Base-by-base conservation (phyloP, 2,888 invertebrate species). In the Ophioninae sp. region DNA sequence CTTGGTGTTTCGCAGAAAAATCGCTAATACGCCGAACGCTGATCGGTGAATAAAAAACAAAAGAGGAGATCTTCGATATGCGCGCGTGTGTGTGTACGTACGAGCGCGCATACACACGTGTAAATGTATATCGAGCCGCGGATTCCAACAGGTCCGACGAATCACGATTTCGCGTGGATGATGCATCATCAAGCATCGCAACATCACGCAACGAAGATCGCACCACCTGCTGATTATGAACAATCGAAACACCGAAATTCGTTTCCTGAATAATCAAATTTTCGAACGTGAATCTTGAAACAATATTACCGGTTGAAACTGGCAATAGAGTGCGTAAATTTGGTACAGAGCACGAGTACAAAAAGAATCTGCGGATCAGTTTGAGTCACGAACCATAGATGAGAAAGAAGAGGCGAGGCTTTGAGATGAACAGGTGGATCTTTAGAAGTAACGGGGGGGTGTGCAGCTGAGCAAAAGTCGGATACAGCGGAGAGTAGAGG, bases 111-210 rank as follows among this genome's bases (percentile, higher is more conserved):
- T 71, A 39, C 58, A n/a, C n/a, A 59, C 17, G 20, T 20, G 20
- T 17, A 56, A 23, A 69, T 23, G 58, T 39, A 59, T 7, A 41
- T 10, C 56, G 20, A 44, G 44, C 23, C 23, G 73, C 41, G 61
- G 61, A 73, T 73, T 41, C 41, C 30, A 30, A 30, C 30, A 30
- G 30, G 30, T 81, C 87, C 87, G 87, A 85, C 85, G 84, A 86
- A 88, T 89, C 89, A 88, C 89, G 88, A 74, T n/a, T n/a, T 7
- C 68, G 7, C 44, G 22, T 20, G 37, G 63, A 2, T 44, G 41
- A 17, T 51, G 17, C 17, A 64, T 63, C 10, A 8, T 64, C 30
- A 30, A 30, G 30, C 30, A 3, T 30, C 30, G 30, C 30, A 3
- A 30, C 2, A 30, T 30, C 30, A 30, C 30, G 30, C 30, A 30